Base-by-base conservation (phyloP, 2,888 invertebrate genomes). In the Pyrochroa serraticornis region DNA sequence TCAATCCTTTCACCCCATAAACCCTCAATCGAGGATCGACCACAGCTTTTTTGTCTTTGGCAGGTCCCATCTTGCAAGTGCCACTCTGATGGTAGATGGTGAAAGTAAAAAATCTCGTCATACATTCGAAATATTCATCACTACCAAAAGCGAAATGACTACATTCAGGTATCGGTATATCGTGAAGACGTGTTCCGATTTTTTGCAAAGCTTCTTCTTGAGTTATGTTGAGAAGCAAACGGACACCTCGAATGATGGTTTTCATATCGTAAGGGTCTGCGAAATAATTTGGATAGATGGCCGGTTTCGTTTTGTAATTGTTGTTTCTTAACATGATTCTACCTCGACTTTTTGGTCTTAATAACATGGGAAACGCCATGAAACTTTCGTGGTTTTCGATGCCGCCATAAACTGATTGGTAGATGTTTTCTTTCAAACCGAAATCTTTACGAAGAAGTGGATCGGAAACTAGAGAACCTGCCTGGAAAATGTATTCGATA, bases 101-200 rank as follows among this genome's bases (percentile, higher is more conserved):
- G 62, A 87, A 85, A 0, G 88, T 86, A 62, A 88, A 83, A 76
- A 86, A 84, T 53, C 86, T 82, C 0, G 85, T 82, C 70, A 87
- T 84, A 69, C 90, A 91, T 33, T 83, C 85, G 78, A 88, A 88
- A 70, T 90, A 91, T 1, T 80, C 82, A 62, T 90, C 89, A n/a
- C 84, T 84, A 0, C 83, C 86, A 66, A 86, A 87, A 0, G 79
- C 73, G 0, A 82, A 81, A 34, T 83, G 72, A 41, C 83, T 78
- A 72, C 90, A 90, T 6, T 83, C 84, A 6, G 84, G 82, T 36
- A 89, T 83, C 0, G 86, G 85, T 0, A 83, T 81, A 10, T 82
- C 81, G 67, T 87, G 85, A 13, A 89, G 65, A 57, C 79, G 82
- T 0, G 87, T 75, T n/a, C 85, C 85, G 8, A 86, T 73, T 63